Evolutionary conservation across 92 coral and sea anemone species (phyloP), one percentile per base, ranked within the genome.

Genomic region (Scolanthus callimorphus): DNA sequence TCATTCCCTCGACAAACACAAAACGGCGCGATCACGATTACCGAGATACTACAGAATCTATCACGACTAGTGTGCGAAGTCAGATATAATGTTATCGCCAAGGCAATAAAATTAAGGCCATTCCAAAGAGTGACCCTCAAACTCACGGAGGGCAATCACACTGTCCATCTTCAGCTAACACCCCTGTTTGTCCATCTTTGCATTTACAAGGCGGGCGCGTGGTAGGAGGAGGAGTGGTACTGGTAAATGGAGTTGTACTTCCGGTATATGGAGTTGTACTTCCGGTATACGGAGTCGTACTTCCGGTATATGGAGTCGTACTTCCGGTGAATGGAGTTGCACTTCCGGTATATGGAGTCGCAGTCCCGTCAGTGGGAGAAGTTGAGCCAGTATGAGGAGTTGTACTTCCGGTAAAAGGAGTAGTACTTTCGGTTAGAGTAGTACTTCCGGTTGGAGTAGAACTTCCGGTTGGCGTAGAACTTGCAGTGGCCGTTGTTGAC

Each of bases 111-210:
- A n/a, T n/a, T n/a, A n/a, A n/a, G n/a, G n/a, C n/a, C n/a, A n/a
- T n/a, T n/a, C n/a, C n/a, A n/a, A n/a, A n/a, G n/a, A n/a, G n/a
- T n/a, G n/a, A n/a, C n/a, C n/a, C n/a, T n/a, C n/a, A n/a, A 34
- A 34, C 86, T 39, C 59, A 80, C 86, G 63, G 79, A n/a, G 73
- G 64, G 55, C 86, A 80, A 24, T 60, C 54, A 22, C 86, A 80
- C n/a, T 46, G 26, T n/a, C 81, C 81, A 25, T 63, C 73, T 10
- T 65, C 22, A 27, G 58, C 67, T 37, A 51, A 22, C 0, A 63
- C 39, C 20, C 76, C 77, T 4, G 26, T 27, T 25, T 46, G 29
- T 11, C 86, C 86, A 48, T 73, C 67, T 20, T 45, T 48, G 17
- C 86, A 80, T 31, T 54, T 41, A 46, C 86, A 80, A 11, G 77